Evolutionary conservation across 2,888 invertebrate genomes (phyloP), one percentile per base, ranked within the genome.

Genomic region (Andrena bicolor): DNA sequence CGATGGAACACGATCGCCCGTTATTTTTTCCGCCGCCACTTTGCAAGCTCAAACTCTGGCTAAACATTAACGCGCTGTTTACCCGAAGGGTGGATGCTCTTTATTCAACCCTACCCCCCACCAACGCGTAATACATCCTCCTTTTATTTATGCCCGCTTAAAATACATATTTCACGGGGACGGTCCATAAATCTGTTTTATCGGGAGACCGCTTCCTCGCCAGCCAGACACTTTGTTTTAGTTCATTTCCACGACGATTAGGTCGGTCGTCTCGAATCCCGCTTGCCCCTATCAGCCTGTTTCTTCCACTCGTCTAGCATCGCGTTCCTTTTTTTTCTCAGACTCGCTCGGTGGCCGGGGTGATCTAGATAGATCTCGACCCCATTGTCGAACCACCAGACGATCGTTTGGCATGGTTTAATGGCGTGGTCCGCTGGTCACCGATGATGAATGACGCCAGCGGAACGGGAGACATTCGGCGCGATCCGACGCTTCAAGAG

Each of bases 381-480:
- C 76, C 56, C 69, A 48, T 86, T 84, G 76, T 86, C 80, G 41
- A 72, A 77, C 66, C 63, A 70, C n/a, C 71, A 26, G 82, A 76
- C 65, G 77, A 84, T 80, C 77, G 74, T 80, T 78, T 68, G 84
- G 71, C 72, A 72, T 65, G 71, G 80, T 73, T 78, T 85, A 86
- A 89, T 86, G 86, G 82, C 65, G 61, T 53, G 53, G 80, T 49
- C 51, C 66, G 83, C 75, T 77, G 76, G 82, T 58, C 76, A 75
- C 56, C 83, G 85, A 89, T 90, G 90, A 90, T 89, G 89, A 89
- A 90, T 89, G 88, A 90, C 84, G 80, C 66, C 64, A 64, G 26
- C 70, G 81, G 73, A 81, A 76, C 70, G 83, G 73, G 80, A 78
- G 88, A 89, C 85, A 88, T 81, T 81, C 87, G 83, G 83, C 80